Evolutionary conservation across 2,797 vertebrate species (phyloP).

Genomic region (Microctenopoma lineatum): DNA sequence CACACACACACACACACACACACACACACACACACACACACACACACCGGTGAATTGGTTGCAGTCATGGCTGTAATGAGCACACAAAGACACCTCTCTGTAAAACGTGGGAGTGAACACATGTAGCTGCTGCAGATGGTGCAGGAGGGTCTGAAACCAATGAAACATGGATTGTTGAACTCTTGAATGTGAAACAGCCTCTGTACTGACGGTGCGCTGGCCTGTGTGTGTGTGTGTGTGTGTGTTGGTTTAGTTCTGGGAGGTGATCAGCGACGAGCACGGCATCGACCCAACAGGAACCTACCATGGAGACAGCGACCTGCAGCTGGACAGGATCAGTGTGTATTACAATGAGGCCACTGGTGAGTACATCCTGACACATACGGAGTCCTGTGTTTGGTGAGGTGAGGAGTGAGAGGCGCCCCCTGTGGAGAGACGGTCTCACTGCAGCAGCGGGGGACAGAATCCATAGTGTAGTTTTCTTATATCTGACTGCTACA

Average conservation of each 20-base stretch:
- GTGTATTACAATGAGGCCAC: slow-evolving; percentile 80
- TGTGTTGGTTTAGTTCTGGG: slow-evolving; percentile 71
- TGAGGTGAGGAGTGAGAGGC: background rate
- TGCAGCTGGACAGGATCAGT: slow-evolving; percentile 82
- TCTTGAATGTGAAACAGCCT: too few relatives aligned
- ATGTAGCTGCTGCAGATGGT: fast-evolving
- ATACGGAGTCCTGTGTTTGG: background rate
- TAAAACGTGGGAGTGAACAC: background rate
- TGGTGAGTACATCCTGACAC: slow-evolving; percentile 42
- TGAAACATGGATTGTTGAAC: background rate
- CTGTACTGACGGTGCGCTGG: background rate
- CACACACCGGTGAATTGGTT: background rate
- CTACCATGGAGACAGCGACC: slow-evolving; percentile 77
- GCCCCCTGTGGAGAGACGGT: background rate
- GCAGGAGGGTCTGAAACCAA: background rate
- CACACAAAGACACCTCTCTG: slow-evolving; percentile 24
- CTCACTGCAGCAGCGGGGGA: slow-evolving; percentile 14
- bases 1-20: too few relatives aligned
- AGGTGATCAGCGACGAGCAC: slow-evolving; percentile 81
- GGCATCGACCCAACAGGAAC: slow-evolving; percentile 81
- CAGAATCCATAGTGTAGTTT: too few relatives aligned
- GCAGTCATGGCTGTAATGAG: slow-evolving; percentile 2
- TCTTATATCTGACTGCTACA: too few relatives aligned
- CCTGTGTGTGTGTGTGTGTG: slow-evolving; percentile 7
- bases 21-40: background rate